A percentile compares a stretch with the other conserved stretches of the same genome.
These are phyloP conservation scores for Centrocercus urophasianus DNA, from an alignment of 2,113 vertebrate species.

Conservation along the genomic window DNA sequence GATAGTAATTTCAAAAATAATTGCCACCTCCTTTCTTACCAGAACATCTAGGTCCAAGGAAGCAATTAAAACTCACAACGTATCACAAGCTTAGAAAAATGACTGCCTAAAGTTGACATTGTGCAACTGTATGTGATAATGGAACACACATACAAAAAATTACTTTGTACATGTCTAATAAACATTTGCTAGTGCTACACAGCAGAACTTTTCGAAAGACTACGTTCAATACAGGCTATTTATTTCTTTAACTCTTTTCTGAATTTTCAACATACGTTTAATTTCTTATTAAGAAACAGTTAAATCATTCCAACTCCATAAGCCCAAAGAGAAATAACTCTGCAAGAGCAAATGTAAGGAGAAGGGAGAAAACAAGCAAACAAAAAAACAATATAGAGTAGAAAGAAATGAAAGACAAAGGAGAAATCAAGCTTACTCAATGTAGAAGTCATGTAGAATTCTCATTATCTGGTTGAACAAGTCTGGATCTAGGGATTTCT, in stretches of 20 bases:
- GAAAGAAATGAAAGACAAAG: background rate
- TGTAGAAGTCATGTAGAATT: conserved; percentile 87
- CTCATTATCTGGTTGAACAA: conserved; percentile 89
- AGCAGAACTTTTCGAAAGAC: background rate
- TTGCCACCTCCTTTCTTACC: background rate
- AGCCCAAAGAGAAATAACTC: fast-evolving
- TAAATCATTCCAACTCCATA: background rate
- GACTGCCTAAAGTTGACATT: background rate
- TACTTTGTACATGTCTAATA: background rate
- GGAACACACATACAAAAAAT: background rate
- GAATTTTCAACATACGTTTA: background rate
- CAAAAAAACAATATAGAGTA: background rate
- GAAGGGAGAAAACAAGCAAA: background rate
- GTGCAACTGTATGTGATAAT: background rate
- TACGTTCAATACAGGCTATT: background rate
- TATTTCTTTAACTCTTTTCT: background rate
- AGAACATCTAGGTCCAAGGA: background rate
- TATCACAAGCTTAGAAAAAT: background rate
- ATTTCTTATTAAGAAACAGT: background rate
- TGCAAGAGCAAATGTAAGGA: fast-evolving
- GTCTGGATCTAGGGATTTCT: conserved; percentile 91
- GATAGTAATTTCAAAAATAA: background rate
- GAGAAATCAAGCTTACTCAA: conserved; percentile 82
- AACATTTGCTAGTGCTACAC: background rate
- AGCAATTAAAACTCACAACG: background rate